Conservation (phyloP, 2,797 vertebrate genomes). For the Coregonus sp. region DNA sequence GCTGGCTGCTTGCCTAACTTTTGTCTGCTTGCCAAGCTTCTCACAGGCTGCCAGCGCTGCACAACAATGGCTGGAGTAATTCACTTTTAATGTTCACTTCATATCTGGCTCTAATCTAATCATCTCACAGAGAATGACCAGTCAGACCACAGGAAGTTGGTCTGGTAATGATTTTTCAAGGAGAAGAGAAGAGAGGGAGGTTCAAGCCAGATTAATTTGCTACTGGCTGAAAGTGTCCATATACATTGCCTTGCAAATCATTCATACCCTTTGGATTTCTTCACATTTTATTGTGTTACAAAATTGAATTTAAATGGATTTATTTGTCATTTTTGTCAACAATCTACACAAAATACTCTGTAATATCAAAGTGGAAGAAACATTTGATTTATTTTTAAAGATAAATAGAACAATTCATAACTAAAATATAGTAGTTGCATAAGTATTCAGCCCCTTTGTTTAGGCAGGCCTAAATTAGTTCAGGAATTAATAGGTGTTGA, state of each 20-base stretch:
- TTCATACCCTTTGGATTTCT: neutral
- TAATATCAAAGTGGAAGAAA: too few relatives aligned
- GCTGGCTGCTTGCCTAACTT: neutral
- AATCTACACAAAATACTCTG: too few relatives aligned
- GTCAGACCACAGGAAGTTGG: constrained; percentile 19
- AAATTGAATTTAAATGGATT: too few relatives aligned
- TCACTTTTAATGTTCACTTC: constrained; percentile 37
- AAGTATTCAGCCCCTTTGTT: too few relatives aligned
- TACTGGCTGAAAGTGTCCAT: constrained; percentile 34
- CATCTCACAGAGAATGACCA: constrained; percentile 12
- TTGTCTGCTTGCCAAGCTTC: too few relatives aligned
- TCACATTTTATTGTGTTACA: too few relatives aligned
- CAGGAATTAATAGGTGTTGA: too few relatives aligned
- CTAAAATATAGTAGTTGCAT: too few relatives aligned
- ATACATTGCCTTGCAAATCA: constrained; percentile 11
- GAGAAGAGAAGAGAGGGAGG: constrained; percentile 2
- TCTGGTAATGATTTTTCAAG: constrained; percentile 40
- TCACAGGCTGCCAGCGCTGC: constrained; percentile 11
- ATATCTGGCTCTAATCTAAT: constrained; percentile 29
- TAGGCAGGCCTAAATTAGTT: too few relatives aligned
- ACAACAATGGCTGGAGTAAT: constrained; percentile 32
- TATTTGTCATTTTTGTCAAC: too few relatives aligned
- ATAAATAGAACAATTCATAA: too few relatives aligned
- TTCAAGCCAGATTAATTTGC: constrained; percentile 49
- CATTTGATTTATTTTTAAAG: too few relatives aligned